A percentile compares a stretch with the other conserved stretches of the same genome.
Evolutionary conservation across 64 coral and sea anemone genomes (phyloP).

Genomic region (Montipora foliosa): DNA sequence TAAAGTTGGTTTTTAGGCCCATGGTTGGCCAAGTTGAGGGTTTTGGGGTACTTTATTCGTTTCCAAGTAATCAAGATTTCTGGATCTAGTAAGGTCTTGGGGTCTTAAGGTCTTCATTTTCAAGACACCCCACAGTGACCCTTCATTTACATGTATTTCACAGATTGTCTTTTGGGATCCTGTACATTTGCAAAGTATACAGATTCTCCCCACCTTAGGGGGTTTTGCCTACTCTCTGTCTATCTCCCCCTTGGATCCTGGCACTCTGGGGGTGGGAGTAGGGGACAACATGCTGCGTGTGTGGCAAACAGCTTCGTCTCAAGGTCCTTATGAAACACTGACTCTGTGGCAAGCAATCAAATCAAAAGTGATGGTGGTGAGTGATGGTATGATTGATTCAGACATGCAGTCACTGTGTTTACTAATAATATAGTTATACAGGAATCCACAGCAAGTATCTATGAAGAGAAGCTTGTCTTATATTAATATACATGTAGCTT

Average conservation of each 20-base stretch:
- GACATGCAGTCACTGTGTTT: no score
- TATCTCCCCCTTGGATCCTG: conserved; percentile 89
- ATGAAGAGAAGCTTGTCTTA: no score
- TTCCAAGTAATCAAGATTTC: no score
- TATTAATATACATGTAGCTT: no score
- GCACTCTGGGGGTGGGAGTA: conserved; percentile 84
- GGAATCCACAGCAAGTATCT: no score
- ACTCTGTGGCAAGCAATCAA: conserved; percentile 97
- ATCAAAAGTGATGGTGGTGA: conserved; percentile 95
- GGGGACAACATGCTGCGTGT: conserved; percentile 97
- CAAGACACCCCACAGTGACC: no score
- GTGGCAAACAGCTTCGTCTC: conserved; percentile 70
- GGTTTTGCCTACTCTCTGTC: conserved; percentile 90
- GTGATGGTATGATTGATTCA: conserved; percentile 4
- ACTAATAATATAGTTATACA: no score
- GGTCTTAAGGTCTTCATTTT: no score
- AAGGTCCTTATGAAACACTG: conserved; percentile 60
- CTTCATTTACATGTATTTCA: background rate
- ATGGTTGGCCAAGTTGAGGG: no score
- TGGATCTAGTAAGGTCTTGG: no score
- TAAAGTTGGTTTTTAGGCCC: no score
- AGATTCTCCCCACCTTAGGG: conserved; percentile 84
- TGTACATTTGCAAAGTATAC: conserved; percentile 23
- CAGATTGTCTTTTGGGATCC: conserved; percentile 94
- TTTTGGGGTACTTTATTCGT: no score